A percentile compares a stretch with the other conserved stretches of the same genome.
These are phyloP conservation scores for Charaxes varanes DNA, from an alignment of 1,140 invertebrate species.

Conservation along the genomic window DNA sequence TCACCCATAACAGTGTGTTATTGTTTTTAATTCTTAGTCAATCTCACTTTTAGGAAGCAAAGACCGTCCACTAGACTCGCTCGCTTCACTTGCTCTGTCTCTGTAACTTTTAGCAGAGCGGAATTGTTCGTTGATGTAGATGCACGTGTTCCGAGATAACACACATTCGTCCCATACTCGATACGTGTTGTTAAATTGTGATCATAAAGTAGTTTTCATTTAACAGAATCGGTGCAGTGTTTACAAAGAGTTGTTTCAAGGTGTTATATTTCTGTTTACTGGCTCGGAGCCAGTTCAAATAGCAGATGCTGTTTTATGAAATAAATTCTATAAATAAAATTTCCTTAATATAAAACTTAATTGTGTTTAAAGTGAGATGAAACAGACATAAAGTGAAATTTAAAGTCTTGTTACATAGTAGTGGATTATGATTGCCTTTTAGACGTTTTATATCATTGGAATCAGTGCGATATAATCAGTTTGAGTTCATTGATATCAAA, in stretches of 20 bases:
- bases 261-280: constrained; percentile 13
- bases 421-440: too few relatives aligned
- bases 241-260: constrained; percentile 19
- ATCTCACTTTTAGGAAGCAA: too few relatives aligned
- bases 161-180: too few relatives aligned
- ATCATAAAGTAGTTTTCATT: neutral
- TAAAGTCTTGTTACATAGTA: too few relatives aligned
- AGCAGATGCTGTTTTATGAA: constrained; percentile 10
- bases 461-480: constrained; percentile 2
- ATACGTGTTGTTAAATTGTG: neutral
- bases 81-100: too few relatives aligned
- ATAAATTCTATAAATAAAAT: constrained; percentile 3
- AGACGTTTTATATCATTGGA: neutral
- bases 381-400: too few relatives aligned
- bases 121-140: constrained; percentile 8
- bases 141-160: too few relatives aligned
- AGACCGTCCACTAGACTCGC: too few relatives aligned
- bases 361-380: too few relatives aligned
- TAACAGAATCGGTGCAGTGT: constrained; percentile 1
- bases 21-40: too few relatives aligned
- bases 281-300: constrained; percentile 13
- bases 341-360: too few relatives aligned
- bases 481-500: constrained; percentile 1
- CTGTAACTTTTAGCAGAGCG: constrained; percentile 15
- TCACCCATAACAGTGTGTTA: too few relatives aligned